Conservation (phyloP, 2,113 vertebrate species). For the Cathartes aura region DNA sequence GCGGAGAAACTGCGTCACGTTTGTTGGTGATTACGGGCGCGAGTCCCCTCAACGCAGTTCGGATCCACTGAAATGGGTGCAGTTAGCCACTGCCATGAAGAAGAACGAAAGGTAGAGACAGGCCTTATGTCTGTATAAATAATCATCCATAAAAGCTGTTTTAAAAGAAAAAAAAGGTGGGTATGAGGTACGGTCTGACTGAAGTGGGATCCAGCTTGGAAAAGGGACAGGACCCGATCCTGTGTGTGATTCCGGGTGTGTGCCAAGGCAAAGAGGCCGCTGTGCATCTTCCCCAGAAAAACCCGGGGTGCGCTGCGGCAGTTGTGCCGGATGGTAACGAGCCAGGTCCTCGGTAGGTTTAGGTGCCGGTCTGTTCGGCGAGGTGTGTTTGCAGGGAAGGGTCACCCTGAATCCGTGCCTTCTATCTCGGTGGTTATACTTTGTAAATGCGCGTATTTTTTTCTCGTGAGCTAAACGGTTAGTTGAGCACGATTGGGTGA, state of each 20-base stretch:
- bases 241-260: not conserved
- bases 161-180: not conserved
- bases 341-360: not conserved
- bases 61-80: too few species aligned
- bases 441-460: not conserved
- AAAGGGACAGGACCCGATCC: too few species aligned
- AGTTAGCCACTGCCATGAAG: rapidly evolving
- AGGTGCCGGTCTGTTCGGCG: not conserved
- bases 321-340: not conserved
- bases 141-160: not conserved
- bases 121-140: not conserved
- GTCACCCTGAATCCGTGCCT: not conserved
- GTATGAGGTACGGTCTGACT: too few species aligned
- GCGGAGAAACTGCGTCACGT: rapidly evolving
- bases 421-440: not conserved
- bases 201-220: not conserved
- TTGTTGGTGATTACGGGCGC: rapidly evolving
- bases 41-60: not conserved
- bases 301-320: not conserved
- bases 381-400: not conserved
- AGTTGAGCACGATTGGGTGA: not conserved
- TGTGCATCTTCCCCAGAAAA: not conserved
- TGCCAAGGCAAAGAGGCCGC: not conserved
- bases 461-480: not conserved
- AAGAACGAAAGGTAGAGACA: not conserved